These are phyloP conservation scores for Centropyge bicolor DNA, from an alignment of 2,797 vertebrate species.

Conservation along the genomic window DNA sequence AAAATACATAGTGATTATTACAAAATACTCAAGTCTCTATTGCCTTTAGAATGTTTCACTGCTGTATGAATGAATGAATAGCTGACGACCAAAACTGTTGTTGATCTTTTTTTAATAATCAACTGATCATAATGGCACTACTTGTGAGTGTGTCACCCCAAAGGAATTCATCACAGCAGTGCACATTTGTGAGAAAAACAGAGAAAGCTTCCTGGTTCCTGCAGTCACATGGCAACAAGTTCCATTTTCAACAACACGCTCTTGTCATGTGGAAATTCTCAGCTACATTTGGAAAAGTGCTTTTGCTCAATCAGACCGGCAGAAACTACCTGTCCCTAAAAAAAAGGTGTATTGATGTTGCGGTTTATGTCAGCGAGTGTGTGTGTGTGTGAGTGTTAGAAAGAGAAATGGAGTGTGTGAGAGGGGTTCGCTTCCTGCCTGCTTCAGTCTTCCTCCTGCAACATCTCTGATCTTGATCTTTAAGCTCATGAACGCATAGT, in stretches of 20 bases:
- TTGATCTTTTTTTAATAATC: not conserved
- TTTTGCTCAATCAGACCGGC: not conserved
- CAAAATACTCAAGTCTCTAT: not conserved
- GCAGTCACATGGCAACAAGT: slow-evolving; percentile 6
- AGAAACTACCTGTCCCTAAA: slow-evolving; percentile 17
- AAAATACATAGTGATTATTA: not conserved
- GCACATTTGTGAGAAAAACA: not conserved
- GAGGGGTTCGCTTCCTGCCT: slow-evolving; percentile 4
- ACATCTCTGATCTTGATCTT: slow-evolving; percentile 24
- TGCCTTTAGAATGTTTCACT: not conserved
- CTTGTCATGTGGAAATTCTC: slow-evolving; percentile 28
- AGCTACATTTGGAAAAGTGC: slow-evolving; percentile 7
- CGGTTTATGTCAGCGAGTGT: slow-evolving; percentile 5
- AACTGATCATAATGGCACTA: not conserved
- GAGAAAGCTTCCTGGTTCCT: slow-evolving; percentile 11
- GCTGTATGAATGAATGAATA: not conserved
- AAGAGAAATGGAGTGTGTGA: not conserved
- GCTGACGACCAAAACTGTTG: not conserved
- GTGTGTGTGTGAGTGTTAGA: slow-evolving; percentile 2
- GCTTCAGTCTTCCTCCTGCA: slow-evolving; percentile 27
- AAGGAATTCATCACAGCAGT: not conserved
- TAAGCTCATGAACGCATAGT: slow-evolving; percentile 1
- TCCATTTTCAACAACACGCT: slow-evolving; percentile 1
- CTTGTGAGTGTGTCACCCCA: not conserved
- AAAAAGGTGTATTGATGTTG: slow-evolving; percentile 10